Percentiles rank a stretch among this genome's conserved stretches.
These are phyloP conservation scores for Crossocerus cetratus DNA, from an alignment of 2,888 invertebrate species.

Conservation along the genomic window DNA sequence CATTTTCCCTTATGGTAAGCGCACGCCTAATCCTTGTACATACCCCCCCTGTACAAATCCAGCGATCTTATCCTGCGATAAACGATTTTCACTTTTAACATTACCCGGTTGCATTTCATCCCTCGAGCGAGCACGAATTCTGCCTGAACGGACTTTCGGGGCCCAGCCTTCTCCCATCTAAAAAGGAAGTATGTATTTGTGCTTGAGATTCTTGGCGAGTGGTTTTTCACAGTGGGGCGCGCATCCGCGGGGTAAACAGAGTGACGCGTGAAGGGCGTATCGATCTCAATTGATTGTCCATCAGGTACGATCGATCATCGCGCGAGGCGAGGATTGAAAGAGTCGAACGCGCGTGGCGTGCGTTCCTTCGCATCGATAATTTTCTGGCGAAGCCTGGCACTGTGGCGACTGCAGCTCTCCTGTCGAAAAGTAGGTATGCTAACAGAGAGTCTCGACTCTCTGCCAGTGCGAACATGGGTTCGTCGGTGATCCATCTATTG, in stretches of 20 bases:
- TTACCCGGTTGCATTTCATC: no score
- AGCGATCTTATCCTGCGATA: no score
- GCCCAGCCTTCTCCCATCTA: no score
- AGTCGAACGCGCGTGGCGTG: constrained; percentile 56
- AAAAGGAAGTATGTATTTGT: no score
- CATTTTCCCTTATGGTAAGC: neutral
- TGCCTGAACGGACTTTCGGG: no score
- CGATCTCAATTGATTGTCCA: constrained; percentile 69
- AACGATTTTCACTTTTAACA: no score
- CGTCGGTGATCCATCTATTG: constrained; percentile 46
- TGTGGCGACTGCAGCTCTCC: constrained; percentile 17
- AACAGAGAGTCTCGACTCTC: constrained; percentile 12
- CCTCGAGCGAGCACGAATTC: no score
- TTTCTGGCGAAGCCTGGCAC: constrained; percentile 33
- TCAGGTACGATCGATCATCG: constrained; percentile 65
- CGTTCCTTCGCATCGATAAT: constrained; percentile 32
- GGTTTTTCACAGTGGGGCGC: constrained; percentile 4
- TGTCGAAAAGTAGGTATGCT: constrained; percentile 12
- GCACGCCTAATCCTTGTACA: constrained; percentile 24
- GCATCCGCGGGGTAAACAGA: constrained; percentile 40
- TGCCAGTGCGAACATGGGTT: constrained; percentile 10
- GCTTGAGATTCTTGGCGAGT: neutral
- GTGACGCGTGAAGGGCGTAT: constrained; percentile 43
- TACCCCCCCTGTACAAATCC: no score
- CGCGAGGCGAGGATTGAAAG: constrained; percentile 7